Evolutionary conservation across 2,113 vertebrate genomes (phyloP).

Genomic region (Hystrix brachyura): DNA sequence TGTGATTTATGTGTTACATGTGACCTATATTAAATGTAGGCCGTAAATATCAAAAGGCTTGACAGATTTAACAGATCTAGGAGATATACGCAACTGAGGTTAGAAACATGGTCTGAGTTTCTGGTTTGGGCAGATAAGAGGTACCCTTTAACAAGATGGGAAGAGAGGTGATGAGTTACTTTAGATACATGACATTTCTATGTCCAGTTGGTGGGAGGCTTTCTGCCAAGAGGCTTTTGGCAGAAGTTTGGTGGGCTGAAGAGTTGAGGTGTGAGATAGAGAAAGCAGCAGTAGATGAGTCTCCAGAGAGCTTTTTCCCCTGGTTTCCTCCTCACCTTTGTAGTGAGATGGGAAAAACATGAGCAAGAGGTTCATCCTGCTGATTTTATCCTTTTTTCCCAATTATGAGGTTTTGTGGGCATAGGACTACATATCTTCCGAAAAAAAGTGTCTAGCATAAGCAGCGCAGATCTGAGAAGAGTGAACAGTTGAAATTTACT

Average conservation of each 20-base stretch:
- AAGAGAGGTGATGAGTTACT: conserved; percentile 27
- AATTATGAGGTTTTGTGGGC: background rate
- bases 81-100: background rate
- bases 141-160: background rate
- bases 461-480: background rate
- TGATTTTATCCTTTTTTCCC: background rate
- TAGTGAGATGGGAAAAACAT: background rate
- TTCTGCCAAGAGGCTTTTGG: background rate
- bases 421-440: background rate
- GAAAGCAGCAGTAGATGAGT: background rate
- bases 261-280: background rate
- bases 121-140: background rate
- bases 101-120: background rate
- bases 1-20: background rate
- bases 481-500: background rate
- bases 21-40: background rate
- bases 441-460: background rate
- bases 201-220: background rate
- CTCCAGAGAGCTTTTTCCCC: background rate
- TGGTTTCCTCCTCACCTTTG: background rate
- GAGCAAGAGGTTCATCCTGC: background rate
- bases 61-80: conserved; percentile 3
- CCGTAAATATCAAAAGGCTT: background rate
- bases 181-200: background rate
- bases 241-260: conserved; percentile 11